Percentiles rank a stretch among this genome's conserved stretches.
Evolutionary conservation across 92 coral and sea anemone genomes (phyloP).

Genomic region (Heliopora coerulea): DNA sequence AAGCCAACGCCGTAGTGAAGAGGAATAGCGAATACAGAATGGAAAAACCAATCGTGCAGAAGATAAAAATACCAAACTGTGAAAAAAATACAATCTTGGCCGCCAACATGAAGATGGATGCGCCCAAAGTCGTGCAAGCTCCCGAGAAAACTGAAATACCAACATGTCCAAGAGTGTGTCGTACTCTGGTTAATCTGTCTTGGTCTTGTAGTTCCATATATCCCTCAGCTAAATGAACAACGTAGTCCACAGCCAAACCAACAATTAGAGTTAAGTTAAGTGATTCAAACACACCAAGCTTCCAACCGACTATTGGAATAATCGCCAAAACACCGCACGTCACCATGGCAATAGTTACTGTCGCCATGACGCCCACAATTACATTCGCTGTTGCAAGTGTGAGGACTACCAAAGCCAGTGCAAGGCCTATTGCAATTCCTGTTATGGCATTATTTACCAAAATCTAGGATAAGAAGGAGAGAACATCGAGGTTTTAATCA

Average conservation of each 20-base stretch:
- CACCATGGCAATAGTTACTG: slow-evolving; percentile 56
- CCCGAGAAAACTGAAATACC: slow-evolving; percentile 95
- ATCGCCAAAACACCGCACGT: slow-evolving; percentile 67
- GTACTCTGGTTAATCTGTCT: slow-evolving; percentile 66
- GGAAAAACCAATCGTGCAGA: slow-evolving; percentile 91
- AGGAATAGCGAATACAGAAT: slow-evolving; percentile 78
- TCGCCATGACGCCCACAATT: slow-evolving; percentile 60
- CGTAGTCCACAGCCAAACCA: slow-evolving; percentile 76
- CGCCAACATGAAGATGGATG: slow-evolving; percentile 96
- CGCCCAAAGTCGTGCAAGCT: slow-evolving; percentile 89
- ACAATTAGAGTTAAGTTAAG: slow-evolving; percentile 75
- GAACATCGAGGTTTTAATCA: too few relatives aligned
- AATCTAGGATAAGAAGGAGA: not conserved
- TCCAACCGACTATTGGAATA: slow-evolving; percentile 70
- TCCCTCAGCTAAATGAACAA: slow-evolving; percentile 72
- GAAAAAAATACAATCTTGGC: slow-evolving; percentile 93
- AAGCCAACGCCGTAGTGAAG: slow-evolving; percentile 76
- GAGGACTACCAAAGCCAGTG: slow-evolving; percentile 55
- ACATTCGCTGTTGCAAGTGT: slow-evolving; percentile 62
- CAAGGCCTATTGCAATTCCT: slow-evolving; percentile 57
- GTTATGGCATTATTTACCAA: slow-evolving; percentile 27
- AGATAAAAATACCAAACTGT: slow-evolving; percentile 95
- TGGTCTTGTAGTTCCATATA: slow-evolving; percentile 45
- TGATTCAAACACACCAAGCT: slow-evolving; percentile 72
- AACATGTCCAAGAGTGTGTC: slow-evolving; percentile 79